These are phyloP conservation scores for Proteles cristata DNA, from an alignment of 2,113 vertebrate species.

Conservation along the genomic window DNA sequence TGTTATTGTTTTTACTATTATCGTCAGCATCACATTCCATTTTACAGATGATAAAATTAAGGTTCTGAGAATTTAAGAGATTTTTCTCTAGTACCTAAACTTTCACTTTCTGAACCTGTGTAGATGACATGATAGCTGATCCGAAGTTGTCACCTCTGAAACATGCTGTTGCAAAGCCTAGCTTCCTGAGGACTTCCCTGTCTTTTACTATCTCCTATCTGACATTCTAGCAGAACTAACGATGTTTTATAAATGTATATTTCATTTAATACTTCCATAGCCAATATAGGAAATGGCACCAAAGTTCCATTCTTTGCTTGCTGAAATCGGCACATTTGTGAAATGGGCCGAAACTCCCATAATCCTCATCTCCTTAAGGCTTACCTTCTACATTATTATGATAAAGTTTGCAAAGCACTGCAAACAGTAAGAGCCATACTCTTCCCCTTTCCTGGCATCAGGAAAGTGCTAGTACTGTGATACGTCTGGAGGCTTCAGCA, in stretches of 20 bases:
- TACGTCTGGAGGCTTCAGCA: not conserved
- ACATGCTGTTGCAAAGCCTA: not conserved
- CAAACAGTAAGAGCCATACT: not conserved
- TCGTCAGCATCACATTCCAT: not conserved
- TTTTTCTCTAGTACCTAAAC: not conserved
- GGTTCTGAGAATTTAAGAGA: not conserved
- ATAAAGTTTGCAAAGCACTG: constrained; percentile 33
- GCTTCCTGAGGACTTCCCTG: not conserved
- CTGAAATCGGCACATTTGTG: not conserved
- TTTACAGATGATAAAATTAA: not conserved
- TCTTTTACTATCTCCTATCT: not conserved
- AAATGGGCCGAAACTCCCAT: constrained; percentile 41
- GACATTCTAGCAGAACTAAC: not conserved
- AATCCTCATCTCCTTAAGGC: not conserved
- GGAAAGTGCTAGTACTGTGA: not conserved
- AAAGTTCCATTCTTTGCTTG: not conserved
- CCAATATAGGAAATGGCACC: not conserved
- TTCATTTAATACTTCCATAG: constrained; percentile 39
- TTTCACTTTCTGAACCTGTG: not conserved
- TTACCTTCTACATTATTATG: not conserved
- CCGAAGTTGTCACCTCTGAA: not conserved
- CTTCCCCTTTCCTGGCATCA: not conserved
- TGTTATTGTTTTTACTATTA: not conserved
- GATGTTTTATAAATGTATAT: constrained; percentile 20
- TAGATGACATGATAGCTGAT: not conserved